Evolutionary conservation across 2,888 invertebrate genomes (phyloP).

Genomic region (Papilio elwesi): DNA sequence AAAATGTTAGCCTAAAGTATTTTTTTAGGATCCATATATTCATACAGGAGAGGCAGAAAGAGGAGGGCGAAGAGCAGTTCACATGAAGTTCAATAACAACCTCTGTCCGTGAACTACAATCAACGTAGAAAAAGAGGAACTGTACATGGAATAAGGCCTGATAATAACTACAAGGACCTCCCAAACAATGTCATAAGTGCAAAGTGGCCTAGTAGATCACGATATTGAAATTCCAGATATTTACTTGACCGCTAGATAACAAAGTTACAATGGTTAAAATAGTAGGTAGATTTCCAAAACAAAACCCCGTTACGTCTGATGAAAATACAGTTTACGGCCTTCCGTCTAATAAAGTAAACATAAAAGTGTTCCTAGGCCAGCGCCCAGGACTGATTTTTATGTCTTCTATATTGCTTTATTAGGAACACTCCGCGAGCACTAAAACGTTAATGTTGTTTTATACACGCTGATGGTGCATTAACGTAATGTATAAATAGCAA

Average conservation of each 20-base stretch:
- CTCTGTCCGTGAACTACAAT: no score
- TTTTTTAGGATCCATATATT: no score
- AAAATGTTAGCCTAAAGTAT: not conserved
- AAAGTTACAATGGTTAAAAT: conserved; percentile 31
- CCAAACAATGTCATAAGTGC: no score
- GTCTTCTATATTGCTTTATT: conserved; percentile 54
- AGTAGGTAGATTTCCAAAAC: conserved; percentile 43
- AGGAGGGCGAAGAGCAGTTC: no score
- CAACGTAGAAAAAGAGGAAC: no score
- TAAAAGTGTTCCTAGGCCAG: conserved; percentile 61
- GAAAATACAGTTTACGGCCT: conserved; percentile 66
- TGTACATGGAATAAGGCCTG: no score
- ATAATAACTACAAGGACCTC: no score
- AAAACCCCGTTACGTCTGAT: conserved; percentile 58
- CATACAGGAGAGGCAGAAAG: no score
- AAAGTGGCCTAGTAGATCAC: no score
- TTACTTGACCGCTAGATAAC: no score
- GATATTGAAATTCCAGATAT: no score
- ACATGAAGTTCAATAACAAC: no score
- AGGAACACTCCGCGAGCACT: conserved; percentile 41
- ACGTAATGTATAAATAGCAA: conserved; percentile 22
- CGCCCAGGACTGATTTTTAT: conserved; percentile 57
- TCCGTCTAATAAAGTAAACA: conserved; percentile 68
- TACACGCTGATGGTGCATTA: conserved; percentile 15
- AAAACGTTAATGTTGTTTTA: conserved; percentile 39